Evolutionary conservation across 2,797 vertebrate species (phyloP), one percentile per base, ranked within the genome.

Genomic region (Anableps anableps): DNA sequence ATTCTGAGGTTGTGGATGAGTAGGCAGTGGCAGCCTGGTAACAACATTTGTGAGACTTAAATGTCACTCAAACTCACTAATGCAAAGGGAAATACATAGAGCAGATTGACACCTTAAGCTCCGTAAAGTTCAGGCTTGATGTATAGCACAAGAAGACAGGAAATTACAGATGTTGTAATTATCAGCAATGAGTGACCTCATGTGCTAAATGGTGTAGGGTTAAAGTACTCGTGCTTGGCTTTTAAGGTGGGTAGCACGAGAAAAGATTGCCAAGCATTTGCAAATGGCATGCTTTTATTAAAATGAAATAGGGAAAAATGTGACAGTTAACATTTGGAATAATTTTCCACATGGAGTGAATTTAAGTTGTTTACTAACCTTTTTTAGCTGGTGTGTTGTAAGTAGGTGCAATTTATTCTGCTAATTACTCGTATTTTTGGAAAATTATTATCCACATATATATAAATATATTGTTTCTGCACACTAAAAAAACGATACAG

Each of bases 21-120:
- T 96, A 94, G 95, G 92, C 88, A 92, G 90, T 93, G 88, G 94
- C 95, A 95, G 89, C 89, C 93, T 88, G 92, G 83, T 85, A 87
- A 91, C 89, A 94, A 94, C 92, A 88, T 94, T 95, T 93, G 86
- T 91, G 91, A 92, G 93, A 93, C 93, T 93, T 95, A 96, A 96
- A 96, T 96, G 96, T 96, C 96, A 96, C 91, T 95, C 95, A 95
- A 91, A 95, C 88, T 91, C 88, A 84, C 95, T 95, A 96, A 96
- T 96, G 96, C 94, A 95, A 94, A 91, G 93, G 86, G 90, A 94
- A 95, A 95, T 91, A 94, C 92, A 93, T 94, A 82, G 94, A 91
- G 89, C 88, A 92, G 88, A 94, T 90, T 95, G 95, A 95, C 94
- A 94, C 77, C 83, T 90, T 83, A 60, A 88, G 94, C 92, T 92